Percentiles rank a stretch among this genome's conserved stretches.
Conservation (phyloP, 2,113 vertebrate genomes). For the Oplegnathus fasciatus region DNA sequence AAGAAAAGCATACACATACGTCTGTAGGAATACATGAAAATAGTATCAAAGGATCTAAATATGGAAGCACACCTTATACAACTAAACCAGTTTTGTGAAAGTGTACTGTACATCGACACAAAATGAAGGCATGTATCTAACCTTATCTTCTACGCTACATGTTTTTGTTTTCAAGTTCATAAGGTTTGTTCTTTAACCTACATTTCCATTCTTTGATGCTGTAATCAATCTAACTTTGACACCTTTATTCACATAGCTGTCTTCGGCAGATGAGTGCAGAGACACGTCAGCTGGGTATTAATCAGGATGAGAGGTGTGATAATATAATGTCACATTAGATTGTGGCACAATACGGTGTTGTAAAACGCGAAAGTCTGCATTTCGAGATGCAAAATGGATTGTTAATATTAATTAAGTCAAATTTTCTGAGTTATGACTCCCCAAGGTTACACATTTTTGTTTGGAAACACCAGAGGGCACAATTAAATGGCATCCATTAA, state of each 20-base stretch:
- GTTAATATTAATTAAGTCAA: neutral
- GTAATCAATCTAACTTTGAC: neutral
- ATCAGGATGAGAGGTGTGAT: neutral
- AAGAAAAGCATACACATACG: conserved; percentile 21
- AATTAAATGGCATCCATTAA: conserved; percentile 21
- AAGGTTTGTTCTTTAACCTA: neutral
- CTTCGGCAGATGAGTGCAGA: neutral
- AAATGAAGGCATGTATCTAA: neutral
- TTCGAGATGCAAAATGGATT: neutral
- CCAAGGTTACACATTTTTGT: neutral
- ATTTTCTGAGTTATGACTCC: neutral
- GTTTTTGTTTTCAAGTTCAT: neutral
- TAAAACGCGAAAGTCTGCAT: neutral
- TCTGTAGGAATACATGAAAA: conserved; percentile 9
- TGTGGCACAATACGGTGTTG: neutral
- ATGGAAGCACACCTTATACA: conserved; percentile 31
- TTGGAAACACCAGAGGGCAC: conserved; percentile 22
- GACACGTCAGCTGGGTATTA: neutral
- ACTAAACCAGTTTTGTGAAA: neutral
- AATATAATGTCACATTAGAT: too few relatives aligned
- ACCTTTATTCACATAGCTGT: neutral
- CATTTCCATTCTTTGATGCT: neutral
- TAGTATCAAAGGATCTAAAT: conserved; percentile 21
- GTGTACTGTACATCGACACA: neutral
- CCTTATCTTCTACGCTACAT: neutral